phyloP scores from a whole-genome alignment of 2,888 invertebrate genomes.

The Lepidocyrtoides sp. region DNA sequence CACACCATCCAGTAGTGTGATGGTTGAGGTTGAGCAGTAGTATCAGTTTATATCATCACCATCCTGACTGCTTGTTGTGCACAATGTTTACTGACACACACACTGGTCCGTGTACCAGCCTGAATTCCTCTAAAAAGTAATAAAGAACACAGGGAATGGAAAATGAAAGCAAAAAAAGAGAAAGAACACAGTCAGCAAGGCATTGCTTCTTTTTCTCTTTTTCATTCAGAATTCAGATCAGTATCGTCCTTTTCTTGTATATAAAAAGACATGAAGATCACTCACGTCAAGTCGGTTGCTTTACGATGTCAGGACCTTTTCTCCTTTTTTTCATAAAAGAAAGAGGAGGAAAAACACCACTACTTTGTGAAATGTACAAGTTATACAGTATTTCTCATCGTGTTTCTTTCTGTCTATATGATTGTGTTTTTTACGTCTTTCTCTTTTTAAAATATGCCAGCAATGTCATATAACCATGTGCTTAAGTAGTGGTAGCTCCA shows the following conservation, averaged over 20 bases:
- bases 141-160: constrained; percentile 54
- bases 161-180: constrained; percentile 39
- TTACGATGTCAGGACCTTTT: constrained; percentile 67
- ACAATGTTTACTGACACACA: constrained; percentile 1
- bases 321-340: neutral
- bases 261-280: constrained; percentile 53
- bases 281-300: constrained; percentile 63
- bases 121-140: constrained; percentile 45
- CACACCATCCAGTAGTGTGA: too few species aligned
- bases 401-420: constrained; percentile 51
- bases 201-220: constrained; percentile 43
- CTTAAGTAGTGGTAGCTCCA: constrained; percentile 1
- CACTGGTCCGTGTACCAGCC: neutral
- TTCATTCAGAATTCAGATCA: constrained; percentile 71
- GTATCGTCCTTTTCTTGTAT: constrained; percentile 35
- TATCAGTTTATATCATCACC: constrained; percentile 45
- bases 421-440: constrained; percentile 42
- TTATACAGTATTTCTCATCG: constrained; percentile 26
- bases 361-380: constrained; percentile 17
- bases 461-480: constrained; percentile 18
- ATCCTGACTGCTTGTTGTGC: neutral
- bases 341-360: neutral
- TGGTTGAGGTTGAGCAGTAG: constrained; percentile 29
- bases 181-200: neutral
- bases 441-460: constrained; percentile 13